These are phyloP conservation scores for Pleuronectes platessa DNA, from an alignment of 2,113 vertebrate genomes.

Conservation along the genomic window DNA sequence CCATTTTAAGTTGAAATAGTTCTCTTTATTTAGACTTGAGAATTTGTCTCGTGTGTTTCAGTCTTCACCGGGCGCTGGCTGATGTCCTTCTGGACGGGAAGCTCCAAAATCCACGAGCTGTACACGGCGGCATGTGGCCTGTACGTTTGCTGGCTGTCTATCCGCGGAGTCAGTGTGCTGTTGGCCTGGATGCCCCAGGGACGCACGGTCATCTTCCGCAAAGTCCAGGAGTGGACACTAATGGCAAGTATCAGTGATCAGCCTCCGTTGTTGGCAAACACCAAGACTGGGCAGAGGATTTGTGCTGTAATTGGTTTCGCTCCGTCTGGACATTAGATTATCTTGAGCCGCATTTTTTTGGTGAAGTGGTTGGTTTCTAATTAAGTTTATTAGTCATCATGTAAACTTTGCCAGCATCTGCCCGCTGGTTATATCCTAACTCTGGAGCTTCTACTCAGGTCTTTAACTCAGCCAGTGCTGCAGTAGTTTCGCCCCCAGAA, in stretches of 20 bases:
- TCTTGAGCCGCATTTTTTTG: not conserved
- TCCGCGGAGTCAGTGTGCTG: conserved; percentile 92
- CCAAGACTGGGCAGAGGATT: not conserved
- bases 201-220: conserved; percentile 93
- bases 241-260: conserved; percentile 83
- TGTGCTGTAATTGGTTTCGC: not conserved
- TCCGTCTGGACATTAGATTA: conserved; percentile 1
- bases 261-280: conserved; percentile 9
- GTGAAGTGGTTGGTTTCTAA: conserved; percentile 1
- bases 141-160: conserved; percentile 97
- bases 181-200: conserved; percentile 99
- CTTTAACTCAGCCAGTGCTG: not conserved
- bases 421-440: not conserved
- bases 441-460: not conserved
- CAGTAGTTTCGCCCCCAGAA: not conserved
- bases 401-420: not conserved
- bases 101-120: conserved; percentile 96
- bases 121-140: conserved; percentile 98
- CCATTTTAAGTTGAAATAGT: conserved; percentile 2
- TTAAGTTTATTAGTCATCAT: not conserved
- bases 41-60: conserved; percentile 59
- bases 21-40: not conserved
- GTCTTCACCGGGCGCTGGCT: conserved; percentile 97
- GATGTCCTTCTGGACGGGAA: conserved; percentile 99
- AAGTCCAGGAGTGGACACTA: conserved; percentile 98